Evolutionary conservation across 2,888 invertebrate species (phyloP).

Genomic region (Drosophila kambysellisi): DNA sequence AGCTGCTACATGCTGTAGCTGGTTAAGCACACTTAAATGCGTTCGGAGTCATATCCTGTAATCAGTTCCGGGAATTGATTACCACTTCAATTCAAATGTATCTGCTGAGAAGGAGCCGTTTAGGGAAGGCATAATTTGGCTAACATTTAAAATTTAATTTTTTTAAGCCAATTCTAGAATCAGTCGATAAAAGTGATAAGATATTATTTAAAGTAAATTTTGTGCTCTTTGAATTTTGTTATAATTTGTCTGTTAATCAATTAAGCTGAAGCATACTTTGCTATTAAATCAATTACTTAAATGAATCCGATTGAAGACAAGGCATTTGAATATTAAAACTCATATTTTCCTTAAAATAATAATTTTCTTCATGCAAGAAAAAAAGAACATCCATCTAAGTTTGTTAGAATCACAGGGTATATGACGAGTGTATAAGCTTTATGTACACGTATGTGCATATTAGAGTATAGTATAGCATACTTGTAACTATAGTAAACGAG

Average conservation of each 20-base stretch:
- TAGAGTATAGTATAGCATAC: slow-evolving; percentile 14
- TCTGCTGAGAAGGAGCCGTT: background rate
- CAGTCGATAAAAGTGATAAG: background rate
- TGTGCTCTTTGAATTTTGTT: background rate
- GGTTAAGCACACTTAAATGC: slow-evolving; percentile 3
- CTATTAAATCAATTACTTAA: background rate
- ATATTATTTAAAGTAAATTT: background rate
- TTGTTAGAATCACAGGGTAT: slow-evolving; percentile 24
- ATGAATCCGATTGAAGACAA: no score
- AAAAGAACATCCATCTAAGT: background rate
- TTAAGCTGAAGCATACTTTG: background rate
- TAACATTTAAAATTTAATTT: background rate
- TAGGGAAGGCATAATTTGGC: background rate
- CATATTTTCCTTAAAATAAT: background rate
- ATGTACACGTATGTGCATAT: slow-evolving; percentile 10
- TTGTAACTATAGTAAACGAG: slow-evolving; percentile 20
- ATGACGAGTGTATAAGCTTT: slow-evolving; percentile 16
- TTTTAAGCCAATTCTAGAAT: background rate
- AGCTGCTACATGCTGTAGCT: slow-evolving; percentile 12
- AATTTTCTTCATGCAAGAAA: background rate
- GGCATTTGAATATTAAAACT: background rate
- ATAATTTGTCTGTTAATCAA: background rate
- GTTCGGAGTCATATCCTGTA: slow-evolving; percentile 27
- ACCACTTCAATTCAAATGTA: background rate
- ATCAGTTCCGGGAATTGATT: background rate